Percentiles rank a stretch among this genome's conserved stretches.
These are phyloP conservation scores for Porites rus DNA, from an alignment of 92 coral and sea anemone genomes.

Conservation along the genomic window DNA sequence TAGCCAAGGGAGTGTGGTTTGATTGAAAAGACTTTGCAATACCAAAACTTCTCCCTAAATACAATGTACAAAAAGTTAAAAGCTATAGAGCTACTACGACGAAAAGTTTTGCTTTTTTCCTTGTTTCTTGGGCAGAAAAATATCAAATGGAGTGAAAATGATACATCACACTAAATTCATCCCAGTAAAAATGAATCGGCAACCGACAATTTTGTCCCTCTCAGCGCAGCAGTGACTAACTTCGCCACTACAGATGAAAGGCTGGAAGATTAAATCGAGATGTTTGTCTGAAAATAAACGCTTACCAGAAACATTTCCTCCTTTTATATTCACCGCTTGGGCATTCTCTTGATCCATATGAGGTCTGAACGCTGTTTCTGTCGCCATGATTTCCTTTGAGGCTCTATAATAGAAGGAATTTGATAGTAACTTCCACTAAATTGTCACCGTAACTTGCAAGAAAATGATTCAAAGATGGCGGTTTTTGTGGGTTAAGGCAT, in stretches of 20 bases:
- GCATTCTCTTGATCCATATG: constrained; percentile 82
- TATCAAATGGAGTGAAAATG: too few relatives aligned
- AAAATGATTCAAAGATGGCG: constrained; percentile 80
- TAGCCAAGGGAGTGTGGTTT: constrained; percentile 69
- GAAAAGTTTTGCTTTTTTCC: too few relatives aligned
- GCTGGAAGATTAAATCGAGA: too few relatives aligned
- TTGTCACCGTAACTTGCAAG: neutral
- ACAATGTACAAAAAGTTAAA: neutral
- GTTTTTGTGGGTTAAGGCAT: constrained; percentile 40
- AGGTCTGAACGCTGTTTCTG: constrained; percentile 71
- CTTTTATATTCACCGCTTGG: constrained; percentile 41
- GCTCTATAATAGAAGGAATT: neutral
- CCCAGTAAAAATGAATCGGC: too few relatives aligned
- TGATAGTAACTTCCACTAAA: neutral
- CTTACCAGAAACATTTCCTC: constrained; percentile 22
- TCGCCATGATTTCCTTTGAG: constrained; percentile 49
- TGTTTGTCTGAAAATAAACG: neutral
- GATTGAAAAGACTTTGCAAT: constrained; percentile 71
- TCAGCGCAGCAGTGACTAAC: too few relatives aligned
- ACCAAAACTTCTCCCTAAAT: constrained; percentile 76
- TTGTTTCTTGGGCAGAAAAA: too few relatives aligned
- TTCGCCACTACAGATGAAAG: too few relatives aligned
- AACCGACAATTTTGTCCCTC: too few relatives aligned
- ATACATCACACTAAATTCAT: too few relatives aligned
- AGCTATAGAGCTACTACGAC: too few relatives aligned